Evolutionary conservation across 2,797 vertebrate genomes (phyloP).

Genomic region (Graptemys geographica): DNA sequence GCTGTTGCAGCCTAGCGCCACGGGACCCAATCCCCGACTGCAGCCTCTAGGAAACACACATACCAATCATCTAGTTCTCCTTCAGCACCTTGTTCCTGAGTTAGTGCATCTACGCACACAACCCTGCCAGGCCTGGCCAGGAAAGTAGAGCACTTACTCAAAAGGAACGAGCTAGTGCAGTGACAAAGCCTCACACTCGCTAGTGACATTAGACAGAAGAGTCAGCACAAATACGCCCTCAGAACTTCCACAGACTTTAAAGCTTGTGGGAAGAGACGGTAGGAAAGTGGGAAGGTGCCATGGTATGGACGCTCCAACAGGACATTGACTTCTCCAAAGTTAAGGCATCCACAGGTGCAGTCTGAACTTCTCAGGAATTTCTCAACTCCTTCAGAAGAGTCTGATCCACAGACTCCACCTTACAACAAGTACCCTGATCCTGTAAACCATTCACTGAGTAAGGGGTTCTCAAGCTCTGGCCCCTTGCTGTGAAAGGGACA

Average conservation of each 20-base stretch:
- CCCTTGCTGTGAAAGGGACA: not conserved
- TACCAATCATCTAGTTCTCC: not conserved
- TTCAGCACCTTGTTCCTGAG: not conserved
- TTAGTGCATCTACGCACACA: not conserved
- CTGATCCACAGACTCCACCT: not conserved
- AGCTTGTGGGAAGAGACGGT: not conserved
- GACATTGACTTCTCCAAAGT: not conserved
- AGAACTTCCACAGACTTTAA: not conserved
- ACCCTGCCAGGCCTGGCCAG: not conserved
- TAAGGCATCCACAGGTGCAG: not conserved
- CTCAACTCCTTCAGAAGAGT: not conserved
- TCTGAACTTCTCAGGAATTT: not conserved
- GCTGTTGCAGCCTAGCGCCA: accelerated
- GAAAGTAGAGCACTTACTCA: not conserved
- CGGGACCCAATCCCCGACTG: not conserved
- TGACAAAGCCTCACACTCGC: not conserved
- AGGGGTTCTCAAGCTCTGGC: not conserved
- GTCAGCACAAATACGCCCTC: too few species aligned
- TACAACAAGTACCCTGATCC: not conserved
- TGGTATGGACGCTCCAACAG: not conserved
- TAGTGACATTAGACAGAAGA: too few species aligned
- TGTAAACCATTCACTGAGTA: not conserved
- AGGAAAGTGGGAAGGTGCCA: not conserved
- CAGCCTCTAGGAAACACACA: not conserved
- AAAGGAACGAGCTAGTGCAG: not conserved